Percentiles rank a stretch among this genome's conserved stretches.
Evolutionary conservation across 2,888 invertebrate species (phyloP).

Genomic region (Rhingia campestris): DNA sequence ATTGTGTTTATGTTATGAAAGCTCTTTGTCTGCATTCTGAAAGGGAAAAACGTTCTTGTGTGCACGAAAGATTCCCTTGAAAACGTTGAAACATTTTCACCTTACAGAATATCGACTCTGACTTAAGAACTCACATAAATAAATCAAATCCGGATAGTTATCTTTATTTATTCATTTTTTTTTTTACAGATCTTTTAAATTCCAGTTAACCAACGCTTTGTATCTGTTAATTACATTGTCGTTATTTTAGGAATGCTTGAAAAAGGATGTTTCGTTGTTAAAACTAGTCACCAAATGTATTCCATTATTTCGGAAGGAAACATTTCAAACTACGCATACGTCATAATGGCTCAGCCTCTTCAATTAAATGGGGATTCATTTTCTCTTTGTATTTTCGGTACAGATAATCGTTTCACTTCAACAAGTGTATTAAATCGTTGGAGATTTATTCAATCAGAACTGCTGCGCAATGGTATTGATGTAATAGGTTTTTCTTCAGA

Average conservation of each 20-base stretch:
- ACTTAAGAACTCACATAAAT: no score
- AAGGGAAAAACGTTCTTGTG: no score
- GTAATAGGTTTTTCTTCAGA: constrained; percentile 8
- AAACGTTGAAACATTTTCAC: background rate
- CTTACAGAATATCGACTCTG: no score
- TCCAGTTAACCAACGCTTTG: no score
- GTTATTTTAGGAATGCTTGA: constrained; percentile 7
- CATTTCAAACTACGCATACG: constrained; percentile 9
- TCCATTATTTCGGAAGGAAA: constrained; percentile 5
- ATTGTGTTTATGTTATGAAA: constrained; percentile 1
- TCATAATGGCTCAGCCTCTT: constrained; percentile 12
- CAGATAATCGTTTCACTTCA: constrained; percentile 18
- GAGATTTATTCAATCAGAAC: constrained; percentile 8
- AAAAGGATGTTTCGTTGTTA: constrained; percentile 13
- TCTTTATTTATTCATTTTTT: no score
- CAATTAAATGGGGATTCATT: constrained; percentile 5
- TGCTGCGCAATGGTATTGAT: constrained; percentile 4
- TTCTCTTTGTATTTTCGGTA: constrained; percentile 12
- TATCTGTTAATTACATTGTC: no score
- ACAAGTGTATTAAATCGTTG: constrained; percentile 10
- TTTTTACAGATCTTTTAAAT: no score
- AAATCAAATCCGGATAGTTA: no score
- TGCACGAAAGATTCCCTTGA: no score
- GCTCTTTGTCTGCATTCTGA: background rate
- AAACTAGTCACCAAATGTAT: constrained; percentile 10